Evolutionary conservation across 2,888 invertebrate genomes (phyloP).

Genomic region (Nineta flava): DNA sequence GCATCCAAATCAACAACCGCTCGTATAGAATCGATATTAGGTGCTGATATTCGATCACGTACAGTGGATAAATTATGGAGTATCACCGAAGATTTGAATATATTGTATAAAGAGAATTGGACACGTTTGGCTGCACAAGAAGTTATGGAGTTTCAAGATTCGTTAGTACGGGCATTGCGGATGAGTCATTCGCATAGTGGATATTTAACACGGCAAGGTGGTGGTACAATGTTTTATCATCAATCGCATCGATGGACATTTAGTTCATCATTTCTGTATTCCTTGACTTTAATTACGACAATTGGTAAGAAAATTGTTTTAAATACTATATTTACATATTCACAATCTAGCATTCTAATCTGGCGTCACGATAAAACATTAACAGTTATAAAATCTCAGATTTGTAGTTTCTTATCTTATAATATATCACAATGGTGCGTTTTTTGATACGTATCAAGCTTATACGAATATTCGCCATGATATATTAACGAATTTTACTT

Average conservation of each 20-base stretch:
- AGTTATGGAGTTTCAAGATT: slow-evolving; percentile 68
- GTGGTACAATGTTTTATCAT: slow-evolving; percentile 21
- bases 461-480: too few species aligned
- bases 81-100: slow-evolving; percentile 74
- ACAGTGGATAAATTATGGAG: slow-evolving; percentile 74
- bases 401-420: too few species aligned
- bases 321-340: background rate
- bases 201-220: slow-evolving; percentile 26
- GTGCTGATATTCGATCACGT: slow-evolving; percentile 43
- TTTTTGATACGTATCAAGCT: too few species aligned
- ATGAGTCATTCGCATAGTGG: slow-evolving; percentile 15
- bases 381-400: too few species aligned
- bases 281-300: slow-evolving; percentile 84
- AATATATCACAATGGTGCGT: too few species aligned
- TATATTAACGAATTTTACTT: too few species aligned
- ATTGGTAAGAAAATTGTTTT: slow-evolving; percentile 59
- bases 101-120: slow-evolving; percentile 85
- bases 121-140: slow-evolving; percentile 74
- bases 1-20: slow-evolving; percentile 46
- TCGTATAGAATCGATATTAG: slow-evolving; percentile 30
- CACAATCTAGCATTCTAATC: too few species aligned
- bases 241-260: slow-evolving; percentile 69
- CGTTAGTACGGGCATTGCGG: slow-evolving; percentile 32
- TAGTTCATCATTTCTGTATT: slow-evolving; percentile 82
- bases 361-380: too few species aligned